A percentile compares a stretch with the other conserved stretches of the same genome.
Conservation (phyloP, 1,140 invertebrate species). For the Ceratina australensis region DNA sequence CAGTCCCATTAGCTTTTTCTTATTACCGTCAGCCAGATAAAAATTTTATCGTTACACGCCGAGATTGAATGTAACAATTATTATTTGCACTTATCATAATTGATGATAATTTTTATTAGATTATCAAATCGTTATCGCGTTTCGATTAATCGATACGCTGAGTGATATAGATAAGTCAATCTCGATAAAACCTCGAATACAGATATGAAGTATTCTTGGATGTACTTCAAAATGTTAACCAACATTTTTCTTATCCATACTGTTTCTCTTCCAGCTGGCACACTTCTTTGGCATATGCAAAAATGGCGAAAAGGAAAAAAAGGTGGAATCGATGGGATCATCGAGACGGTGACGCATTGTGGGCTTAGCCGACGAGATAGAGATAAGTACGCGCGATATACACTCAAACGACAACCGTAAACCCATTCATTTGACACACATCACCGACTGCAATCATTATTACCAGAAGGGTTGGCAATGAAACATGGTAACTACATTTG, state of each 20-base stretch:
- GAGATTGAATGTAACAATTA: too few species aligned
- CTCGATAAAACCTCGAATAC: too few species aligned
- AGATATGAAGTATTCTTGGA: background rate
- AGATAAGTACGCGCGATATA: background rate
- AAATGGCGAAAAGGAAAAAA: background rate
- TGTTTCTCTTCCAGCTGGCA: background rate
- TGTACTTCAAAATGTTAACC: background rate
- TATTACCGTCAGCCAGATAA: too few species aligned
- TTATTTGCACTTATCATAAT: too few species aligned
- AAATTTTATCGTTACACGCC: too few species aligned
- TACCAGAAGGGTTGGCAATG: background rate
- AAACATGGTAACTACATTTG: background rate
- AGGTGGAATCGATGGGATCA: background rate
- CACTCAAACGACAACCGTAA: slow-evolving; percentile 8
- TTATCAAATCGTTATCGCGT: too few species aligned
- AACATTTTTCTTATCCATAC: background rate
- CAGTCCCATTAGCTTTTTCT: slow-evolving; percentile 26
- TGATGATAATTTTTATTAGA: too few species aligned
- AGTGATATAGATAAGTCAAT: too few species aligned
- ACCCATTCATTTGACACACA: background rate
- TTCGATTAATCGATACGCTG: too few species aligned
- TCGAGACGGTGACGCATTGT: background rate
- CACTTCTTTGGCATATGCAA: background rate
- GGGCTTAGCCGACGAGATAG: background rate
- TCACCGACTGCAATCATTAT: background rate